These are phyloP conservation scores for Varecia variegata DNA, from an alignment of 2,797 vertebrate species.

Conservation along the genomic window DNA sequence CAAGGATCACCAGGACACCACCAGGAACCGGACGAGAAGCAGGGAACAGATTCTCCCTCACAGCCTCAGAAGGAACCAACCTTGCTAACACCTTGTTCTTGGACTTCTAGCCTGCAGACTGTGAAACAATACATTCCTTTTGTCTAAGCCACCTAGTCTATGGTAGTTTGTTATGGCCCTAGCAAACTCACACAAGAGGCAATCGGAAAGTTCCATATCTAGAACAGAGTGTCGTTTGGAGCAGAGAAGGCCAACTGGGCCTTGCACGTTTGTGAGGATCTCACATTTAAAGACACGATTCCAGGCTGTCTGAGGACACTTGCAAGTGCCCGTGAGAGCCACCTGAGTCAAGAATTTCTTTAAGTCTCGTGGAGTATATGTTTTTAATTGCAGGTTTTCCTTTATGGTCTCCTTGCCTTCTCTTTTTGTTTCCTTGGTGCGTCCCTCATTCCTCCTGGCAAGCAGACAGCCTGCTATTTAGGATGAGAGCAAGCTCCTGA, in stretches of 20 bases:
- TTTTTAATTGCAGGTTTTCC: background rate
- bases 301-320: background rate
- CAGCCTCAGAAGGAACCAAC: background rate
- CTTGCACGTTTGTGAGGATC: fast-evolving
- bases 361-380: background rate
- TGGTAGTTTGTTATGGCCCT: background rate
- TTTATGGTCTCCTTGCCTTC: background rate
- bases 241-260: background rate
- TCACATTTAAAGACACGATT: background rate
- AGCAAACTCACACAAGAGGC: background rate
- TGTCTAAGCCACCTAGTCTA: too few species aligned
- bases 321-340: background rate
- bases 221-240: background rate
- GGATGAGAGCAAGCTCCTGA: background rate
- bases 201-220: background rate
- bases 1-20: background rate
- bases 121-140: too few species aligned
- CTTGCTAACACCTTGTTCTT: too few species aligned
- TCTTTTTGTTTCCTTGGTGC: background rate
- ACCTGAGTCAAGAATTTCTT: background rate
- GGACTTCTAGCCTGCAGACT: background rate
- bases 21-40: background rate
- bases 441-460: background rate
- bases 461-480: background rate
- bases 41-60: background rate